These are phyloP conservation scores for Montipora sp. DNA, from an alignment of 64 coral and sea anemone genomes.

Conservation along the genomic window DNA sequence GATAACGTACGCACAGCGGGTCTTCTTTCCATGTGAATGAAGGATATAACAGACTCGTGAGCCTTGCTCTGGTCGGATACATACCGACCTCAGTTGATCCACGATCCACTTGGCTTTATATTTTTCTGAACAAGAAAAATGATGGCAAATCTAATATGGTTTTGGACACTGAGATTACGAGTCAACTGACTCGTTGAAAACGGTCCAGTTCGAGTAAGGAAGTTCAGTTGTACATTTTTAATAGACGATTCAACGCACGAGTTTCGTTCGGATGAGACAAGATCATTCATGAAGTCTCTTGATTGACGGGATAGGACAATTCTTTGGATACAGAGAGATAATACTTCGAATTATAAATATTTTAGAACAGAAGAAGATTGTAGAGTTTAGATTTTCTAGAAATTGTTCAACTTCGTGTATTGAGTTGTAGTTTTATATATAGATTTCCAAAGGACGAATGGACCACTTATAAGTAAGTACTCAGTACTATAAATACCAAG, in stretches of 20 bases:
- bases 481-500: neutral
- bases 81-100: no score
- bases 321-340: neutral
- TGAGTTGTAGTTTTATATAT: neutral
- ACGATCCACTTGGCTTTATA: no score
- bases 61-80: neutral
- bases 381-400: neutral
- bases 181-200: neutral
- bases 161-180: neutral
- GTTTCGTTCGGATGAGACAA: neutral
- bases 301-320: no score
- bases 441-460: neutral
- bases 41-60: neutral
- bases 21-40: conserved; percentile 97
- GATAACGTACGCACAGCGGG: conserved; percentile 96
- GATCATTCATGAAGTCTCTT: neutral
- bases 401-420: neutral
- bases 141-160: neutral
- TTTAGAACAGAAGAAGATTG: neutral
- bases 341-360: neutral
- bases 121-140: neutral
- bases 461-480: neutral
- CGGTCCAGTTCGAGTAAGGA: neutral
- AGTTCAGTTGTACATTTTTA: neutral
- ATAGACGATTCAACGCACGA: neutral